A percentile compares a stretch with the other conserved stretches of the same genome.
Conservation (phyloP, 2,113 vertebrate species). For the Uria aalge region DNA sequence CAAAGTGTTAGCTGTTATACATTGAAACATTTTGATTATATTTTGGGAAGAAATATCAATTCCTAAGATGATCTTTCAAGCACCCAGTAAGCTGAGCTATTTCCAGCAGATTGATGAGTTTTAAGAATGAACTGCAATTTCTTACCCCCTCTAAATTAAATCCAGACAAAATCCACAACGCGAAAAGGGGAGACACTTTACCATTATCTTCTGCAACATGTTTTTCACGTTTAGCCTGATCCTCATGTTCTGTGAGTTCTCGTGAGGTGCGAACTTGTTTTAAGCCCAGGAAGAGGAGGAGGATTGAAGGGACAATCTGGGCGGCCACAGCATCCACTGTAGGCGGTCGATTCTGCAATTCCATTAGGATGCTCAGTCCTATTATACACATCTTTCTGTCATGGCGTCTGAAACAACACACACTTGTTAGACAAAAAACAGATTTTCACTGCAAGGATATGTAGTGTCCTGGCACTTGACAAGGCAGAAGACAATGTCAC, state of each 20-base stretch:
- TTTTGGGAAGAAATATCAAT: background rate
- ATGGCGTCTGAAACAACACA: slow-evolving; percentile 81
- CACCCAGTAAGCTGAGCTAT: background rate
- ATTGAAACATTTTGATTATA: background rate
- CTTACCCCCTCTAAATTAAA: slow-evolving; percentile 59
- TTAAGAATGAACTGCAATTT: slow-evolving; percentile 46
- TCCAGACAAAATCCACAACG: slow-evolving; percentile 63
- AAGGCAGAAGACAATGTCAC: background rate
- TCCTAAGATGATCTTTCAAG: background rate
- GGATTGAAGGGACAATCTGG: slow-evolving; percentile 92
- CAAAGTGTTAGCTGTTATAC: background rate
- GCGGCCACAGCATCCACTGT: slow-evolving; percentile 83
- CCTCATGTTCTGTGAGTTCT: slow-evolving; percentile 81
- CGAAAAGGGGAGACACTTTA: slow-evolving; percentile 69
- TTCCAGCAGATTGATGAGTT: slow-evolving; percentile 37
- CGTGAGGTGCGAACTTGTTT: slow-evolving; percentile 90
- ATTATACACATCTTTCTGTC: slow-evolving; percentile 98
- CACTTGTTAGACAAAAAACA: background rate
- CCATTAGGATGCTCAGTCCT: slow-evolving; percentile 92
- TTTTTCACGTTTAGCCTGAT: slow-evolving; percentile 72
- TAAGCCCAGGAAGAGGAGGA: slow-evolving; percentile 94
- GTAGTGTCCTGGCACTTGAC: background rate
- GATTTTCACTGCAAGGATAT: background rate
- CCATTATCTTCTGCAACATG: slow-evolving; percentile 89
- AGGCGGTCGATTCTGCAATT: slow-evolving; percentile 85